Evolutionary conservation across 2,888 invertebrate genomes (phyloP).

Genomic region (Esperia sulphurella): DNA sequence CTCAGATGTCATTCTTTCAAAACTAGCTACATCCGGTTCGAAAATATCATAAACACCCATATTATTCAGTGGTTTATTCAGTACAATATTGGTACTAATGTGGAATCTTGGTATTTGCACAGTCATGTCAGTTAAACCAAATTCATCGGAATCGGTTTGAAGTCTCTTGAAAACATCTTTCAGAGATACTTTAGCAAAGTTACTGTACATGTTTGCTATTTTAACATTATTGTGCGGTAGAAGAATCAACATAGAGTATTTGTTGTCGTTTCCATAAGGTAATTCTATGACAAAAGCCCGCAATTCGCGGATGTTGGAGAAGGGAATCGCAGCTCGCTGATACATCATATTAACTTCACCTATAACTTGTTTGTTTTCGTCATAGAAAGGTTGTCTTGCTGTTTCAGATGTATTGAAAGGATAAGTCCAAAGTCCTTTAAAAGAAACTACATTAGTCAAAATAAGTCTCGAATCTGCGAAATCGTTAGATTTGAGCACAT

Average conservation of each 20-base stretch:
- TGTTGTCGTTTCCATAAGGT: constrained; percentile 80
- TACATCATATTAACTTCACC: constrained; percentile 88
- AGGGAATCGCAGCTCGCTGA: constrained; percentile 79
- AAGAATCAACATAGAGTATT: constrained; percentile 82
- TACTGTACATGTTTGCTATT: constrained; percentile 69
- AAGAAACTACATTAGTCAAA: constrained; percentile 83
- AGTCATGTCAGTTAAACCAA: constrained; percentile 80
- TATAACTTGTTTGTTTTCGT: constrained; percentile 72
- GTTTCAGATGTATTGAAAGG: constrained; percentile 82
- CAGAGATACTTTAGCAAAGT: constrained; percentile 67
- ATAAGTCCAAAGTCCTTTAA: constrained; percentile 84
- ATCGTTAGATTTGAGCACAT: constrained; percentile 70
- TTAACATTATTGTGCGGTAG: constrained; percentile 79
- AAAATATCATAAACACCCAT: constrained; percentile 86
- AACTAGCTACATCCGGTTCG: constrained; percentile 73
- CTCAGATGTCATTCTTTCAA: constrained; percentile 76
- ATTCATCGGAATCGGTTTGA: constrained; percentile 61
- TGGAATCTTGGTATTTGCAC: constrained; percentile 82
- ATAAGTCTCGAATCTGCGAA: constrained; percentile 80
- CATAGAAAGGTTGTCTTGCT: constrained; percentile 74
- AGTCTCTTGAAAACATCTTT: constrained; percentile 73
- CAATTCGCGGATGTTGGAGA: constrained; percentile 73
- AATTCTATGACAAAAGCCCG: constrained; percentile 82
- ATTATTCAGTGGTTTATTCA: constrained; percentile 77
- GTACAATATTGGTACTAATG: constrained; percentile 79